Percentiles rank a stretch among this genome's conserved stretches.
Evolutionary conservation across 2,797 vertebrate species (phyloP).

Genomic region (Hybognathus amarus): DNA sequence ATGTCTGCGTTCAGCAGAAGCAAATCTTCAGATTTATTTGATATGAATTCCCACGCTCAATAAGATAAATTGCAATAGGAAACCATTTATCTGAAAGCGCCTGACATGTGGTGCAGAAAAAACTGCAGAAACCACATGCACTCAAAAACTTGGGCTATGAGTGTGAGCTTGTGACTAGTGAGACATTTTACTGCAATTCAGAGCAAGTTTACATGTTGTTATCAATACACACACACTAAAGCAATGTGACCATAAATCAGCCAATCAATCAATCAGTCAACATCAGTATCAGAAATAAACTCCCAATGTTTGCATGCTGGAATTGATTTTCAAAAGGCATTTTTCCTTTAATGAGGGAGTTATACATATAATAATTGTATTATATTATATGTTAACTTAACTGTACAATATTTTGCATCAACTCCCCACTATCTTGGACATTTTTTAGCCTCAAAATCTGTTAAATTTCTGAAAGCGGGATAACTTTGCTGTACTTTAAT

Average conservation of each 20-base stretch:
- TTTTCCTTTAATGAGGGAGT: neutral
- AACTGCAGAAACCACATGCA: neutral
- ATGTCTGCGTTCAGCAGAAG: constrained; percentile 46
- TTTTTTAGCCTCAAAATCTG: neutral
- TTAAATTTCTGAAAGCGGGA: neutral
- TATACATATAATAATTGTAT: neutral
- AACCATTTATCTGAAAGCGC: constrained; percentile 51
- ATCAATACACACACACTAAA: neutral
- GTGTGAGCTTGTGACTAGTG: neutral
- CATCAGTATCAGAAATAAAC: neutral
- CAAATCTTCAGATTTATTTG: constrained; percentile 54
- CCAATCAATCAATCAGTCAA: neutral
- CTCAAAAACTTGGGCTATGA: neutral
- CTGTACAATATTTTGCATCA: neutral
- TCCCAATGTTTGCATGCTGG: neutral
- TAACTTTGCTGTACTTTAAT: neutral
- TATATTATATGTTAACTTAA: neutral
- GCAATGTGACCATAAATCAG: neutral
- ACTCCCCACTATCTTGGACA: neutral
- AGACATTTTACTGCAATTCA: neutral
- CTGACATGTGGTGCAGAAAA: constrained; percentile 23
- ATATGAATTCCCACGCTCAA: constrained; percentile 43
- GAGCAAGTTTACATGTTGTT: constrained; percentile 6
- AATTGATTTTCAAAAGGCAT: neutral
- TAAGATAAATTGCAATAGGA: constrained; percentile 40